Evolutionary conservation across 2,113 vertebrate genomes (phyloP).

Genomic region (Lynx canadensis): DNA sequence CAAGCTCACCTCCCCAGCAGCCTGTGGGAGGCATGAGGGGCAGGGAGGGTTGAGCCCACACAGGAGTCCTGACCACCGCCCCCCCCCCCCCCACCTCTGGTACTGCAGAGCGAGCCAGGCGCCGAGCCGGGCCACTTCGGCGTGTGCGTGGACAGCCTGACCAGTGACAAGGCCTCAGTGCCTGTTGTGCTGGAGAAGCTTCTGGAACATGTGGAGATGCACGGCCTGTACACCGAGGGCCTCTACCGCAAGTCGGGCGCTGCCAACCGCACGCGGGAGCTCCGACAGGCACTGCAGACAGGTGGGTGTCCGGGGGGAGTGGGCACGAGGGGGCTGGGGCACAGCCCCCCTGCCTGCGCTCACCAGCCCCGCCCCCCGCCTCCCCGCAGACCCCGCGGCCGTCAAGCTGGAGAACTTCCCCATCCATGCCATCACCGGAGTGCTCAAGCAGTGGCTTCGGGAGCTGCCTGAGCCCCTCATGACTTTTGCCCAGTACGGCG

Average conservation of each 20-base stretch:
- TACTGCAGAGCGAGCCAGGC: conserved; percentile 86
- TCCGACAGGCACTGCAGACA: conserved; percentile 92
- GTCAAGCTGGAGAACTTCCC: conserved; percentile 95
- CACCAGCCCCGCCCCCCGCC: rapidly evolving
- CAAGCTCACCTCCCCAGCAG: neutral
- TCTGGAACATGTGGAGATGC: conserved; percentile 97
- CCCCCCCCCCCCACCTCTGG: rapidly evolving
- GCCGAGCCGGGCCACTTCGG: conserved; percentile 90
- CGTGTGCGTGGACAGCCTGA: conserved; percentile 90
- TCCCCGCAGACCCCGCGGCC: conserved; percentile 86
- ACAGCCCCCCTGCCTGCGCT: rapidly evolving
- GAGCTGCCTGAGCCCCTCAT: conserved; percentile 97
- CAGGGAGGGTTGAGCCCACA: neutral
- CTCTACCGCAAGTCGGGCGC: conserved; percentile 98
- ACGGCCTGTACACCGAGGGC: conserved; percentile 97
- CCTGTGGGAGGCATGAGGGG: neutral
- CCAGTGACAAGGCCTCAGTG: conserved; percentile 91
- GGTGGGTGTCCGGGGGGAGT: conserved; percentile 79
- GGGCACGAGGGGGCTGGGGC: neutral
- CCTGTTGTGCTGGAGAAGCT: conserved; percentile 95
- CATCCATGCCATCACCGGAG: conserved; percentile 95
- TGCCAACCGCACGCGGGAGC: conserved; percentile 95
- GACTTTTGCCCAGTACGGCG: conserved; percentile 94
- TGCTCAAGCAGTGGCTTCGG: conserved; percentile 97
- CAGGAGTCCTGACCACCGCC: neutral